These are phyloP conservation scores for Sebastes ruberrimus DNA, from an alignment of 2,797 vertebrate species.

Conservation along the genomic window DNA sequence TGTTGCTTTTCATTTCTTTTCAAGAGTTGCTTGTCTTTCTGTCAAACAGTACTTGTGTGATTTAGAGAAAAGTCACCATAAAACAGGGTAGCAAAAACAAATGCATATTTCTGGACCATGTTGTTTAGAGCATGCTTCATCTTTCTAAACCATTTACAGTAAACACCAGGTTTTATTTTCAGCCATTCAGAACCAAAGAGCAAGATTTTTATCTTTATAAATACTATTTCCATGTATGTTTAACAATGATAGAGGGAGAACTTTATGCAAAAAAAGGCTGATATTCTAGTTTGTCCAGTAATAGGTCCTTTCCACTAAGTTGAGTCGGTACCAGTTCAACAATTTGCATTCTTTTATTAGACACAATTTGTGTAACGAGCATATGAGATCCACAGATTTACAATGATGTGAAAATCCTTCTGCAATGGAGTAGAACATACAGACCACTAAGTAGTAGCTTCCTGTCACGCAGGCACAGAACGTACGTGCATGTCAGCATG, in stretches of 20 bases:
- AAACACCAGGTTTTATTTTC: conserved; percentile 4
- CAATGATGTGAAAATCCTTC: neutral
- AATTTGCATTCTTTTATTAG: neutral
- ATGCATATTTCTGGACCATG: neutral
- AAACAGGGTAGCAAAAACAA: neutral
- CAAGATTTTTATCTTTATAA: neutral
- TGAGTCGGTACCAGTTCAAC: neutral
- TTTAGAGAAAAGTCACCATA: neutral
- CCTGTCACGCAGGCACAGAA: neutral
- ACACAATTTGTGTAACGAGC: neutral
- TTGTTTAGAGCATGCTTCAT: neutral
- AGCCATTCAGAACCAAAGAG: neutral
- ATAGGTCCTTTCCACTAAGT: neutral
- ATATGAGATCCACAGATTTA: neutral
- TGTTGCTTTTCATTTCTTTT: conserved; percentile 2
- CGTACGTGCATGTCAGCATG: neutral
- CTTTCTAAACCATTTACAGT: conserved; percentile 13
- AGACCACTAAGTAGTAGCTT: neutral
- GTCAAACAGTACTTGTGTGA: neutral
- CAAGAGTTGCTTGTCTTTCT: neutral
- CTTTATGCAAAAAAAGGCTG: neutral
- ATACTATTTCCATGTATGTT: neutral
- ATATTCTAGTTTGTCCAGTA: neutral
- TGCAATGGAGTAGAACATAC: neutral
- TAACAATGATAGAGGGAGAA: neutral